Evolutionary conservation across 2,113 vertebrate genomes (phyloP).

Genomic region (Indicator indicator): DNA sequence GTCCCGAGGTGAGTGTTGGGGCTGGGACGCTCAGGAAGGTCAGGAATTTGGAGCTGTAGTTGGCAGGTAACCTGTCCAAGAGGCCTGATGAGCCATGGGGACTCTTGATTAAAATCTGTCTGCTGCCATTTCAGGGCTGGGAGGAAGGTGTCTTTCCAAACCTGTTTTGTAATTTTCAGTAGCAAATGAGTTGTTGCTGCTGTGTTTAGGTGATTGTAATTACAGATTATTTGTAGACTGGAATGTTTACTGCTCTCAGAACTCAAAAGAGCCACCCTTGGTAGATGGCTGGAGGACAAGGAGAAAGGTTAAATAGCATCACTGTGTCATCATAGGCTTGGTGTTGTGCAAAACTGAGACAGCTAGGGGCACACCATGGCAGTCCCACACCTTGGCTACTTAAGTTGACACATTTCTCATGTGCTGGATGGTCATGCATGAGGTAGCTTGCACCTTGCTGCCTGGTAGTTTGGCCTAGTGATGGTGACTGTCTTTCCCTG

Average conservation of each 20-base stretch:
- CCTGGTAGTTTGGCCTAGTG: neutral
- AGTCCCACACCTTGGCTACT: neutral
- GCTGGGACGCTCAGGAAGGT: neutral
- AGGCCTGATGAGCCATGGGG: neutral
- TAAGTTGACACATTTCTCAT: neutral
- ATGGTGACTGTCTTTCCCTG: neutral
- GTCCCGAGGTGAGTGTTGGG: constrained; percentile 86
- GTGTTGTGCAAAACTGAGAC: neutral
- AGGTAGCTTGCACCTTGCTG: neutral
- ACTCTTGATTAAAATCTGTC: neutral
- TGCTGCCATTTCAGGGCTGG: neutral
- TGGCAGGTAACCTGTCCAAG: neutral
- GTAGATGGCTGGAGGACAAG: neutral
- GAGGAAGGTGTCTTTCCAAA: neutral
- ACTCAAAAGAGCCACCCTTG: neutral
- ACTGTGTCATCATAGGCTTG: neutral
- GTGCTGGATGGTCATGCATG: neutral
- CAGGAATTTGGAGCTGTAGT: neutral
- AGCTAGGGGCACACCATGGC: neutral
- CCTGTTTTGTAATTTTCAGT: neutral
- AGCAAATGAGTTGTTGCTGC: neutral
- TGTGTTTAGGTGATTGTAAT: neutral
- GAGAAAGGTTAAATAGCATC: neutral
- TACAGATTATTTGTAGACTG: neutral
- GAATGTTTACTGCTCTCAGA: neutral